Conservation (phyloP, 2,888 invertebrate species). For the Phymatocera aterrima region DNA sequence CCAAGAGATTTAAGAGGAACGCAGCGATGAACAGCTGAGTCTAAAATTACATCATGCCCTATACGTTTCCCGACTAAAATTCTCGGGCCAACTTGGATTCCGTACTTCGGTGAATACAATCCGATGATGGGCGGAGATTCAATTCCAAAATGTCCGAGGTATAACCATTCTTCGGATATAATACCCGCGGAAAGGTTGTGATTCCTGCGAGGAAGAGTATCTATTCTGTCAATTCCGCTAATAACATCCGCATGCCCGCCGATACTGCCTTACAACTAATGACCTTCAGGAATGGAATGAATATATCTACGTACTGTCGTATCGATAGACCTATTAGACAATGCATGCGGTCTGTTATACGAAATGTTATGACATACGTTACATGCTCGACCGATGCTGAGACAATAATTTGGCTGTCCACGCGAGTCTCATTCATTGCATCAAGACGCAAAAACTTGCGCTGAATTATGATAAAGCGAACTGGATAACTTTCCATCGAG, state of each 20-base stretch:
- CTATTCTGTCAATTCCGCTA: too few species aligned
- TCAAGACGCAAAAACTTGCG: conserved; percentile 7
- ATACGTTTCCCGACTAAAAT: not conserved
- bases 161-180: not conserved
- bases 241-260: too few species aligned
- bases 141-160: not conserved
- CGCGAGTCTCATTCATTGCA: conserved; percentile 4
- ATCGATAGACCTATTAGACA: not conserved
- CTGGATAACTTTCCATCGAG: not conserved
- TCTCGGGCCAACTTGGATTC: not conserved
- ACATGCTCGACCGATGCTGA: not conserved
- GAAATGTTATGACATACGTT: not conserved
- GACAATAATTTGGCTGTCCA: conserved; percentile 7
- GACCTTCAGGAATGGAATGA: too few species aligned
- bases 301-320: too few species aligned
- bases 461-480: not conserved
- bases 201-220: too few species aligned
- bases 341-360: not conserved
- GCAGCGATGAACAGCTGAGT: not conserved
- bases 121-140: not conserved
- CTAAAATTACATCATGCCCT: not conserved
- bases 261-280: too few species aligned
- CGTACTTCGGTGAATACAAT: not conserved
- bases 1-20: not conserved
- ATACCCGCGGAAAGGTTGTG: not conserved